Conservation (phyloP, 2,113 vertebrate genomes). For the Trochalopteron elliotii region DNA sequence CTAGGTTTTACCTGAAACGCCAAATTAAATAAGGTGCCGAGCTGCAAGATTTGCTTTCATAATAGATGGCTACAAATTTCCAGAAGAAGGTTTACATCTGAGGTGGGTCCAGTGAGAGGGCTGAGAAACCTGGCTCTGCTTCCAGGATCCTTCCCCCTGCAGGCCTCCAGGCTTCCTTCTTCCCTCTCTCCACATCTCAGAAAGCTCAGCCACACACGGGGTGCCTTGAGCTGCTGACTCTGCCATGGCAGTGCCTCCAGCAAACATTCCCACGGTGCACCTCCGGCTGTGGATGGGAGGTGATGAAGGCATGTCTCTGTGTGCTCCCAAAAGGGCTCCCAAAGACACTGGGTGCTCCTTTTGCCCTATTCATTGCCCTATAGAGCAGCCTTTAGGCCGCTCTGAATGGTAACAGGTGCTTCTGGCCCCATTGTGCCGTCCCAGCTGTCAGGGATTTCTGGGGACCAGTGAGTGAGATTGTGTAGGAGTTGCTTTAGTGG, state of each 20-base stretch:
- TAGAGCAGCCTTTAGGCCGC: slow-evolving; percentile 40
- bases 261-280: slow-evolving; percentile 42
- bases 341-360: slow-evolving; percentile 6
- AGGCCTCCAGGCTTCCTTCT: neutral
- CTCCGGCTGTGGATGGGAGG: neutral
- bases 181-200: neutral
- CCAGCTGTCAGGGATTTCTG: slow-evolving; percentile 69
- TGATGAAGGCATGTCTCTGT: slow-evolving; percentile 49
- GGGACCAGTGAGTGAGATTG: slow-evolving; percentile 60
- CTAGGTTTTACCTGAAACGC: neutral
- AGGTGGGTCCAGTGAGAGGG: neutral
- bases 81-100: neutral
- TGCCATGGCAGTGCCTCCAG: neutral
- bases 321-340: neutral
- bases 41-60: neutral
- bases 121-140: neutral
- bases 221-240: neutral
- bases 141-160: neutral
- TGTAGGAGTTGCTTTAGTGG: slow-evolving; percentile 65
- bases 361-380: slow-evolving; percentile 35
- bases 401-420: slow-evolving; percentile 67
- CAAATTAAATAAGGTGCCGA: neutral
- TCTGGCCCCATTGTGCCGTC: slow-evolving; percentile 53
- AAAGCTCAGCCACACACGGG: neutral
- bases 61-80: neutral